Evolutionary conservation across 1,140 invertebrate species (phyloP).

Genomic region (Apis florea): DNA sequence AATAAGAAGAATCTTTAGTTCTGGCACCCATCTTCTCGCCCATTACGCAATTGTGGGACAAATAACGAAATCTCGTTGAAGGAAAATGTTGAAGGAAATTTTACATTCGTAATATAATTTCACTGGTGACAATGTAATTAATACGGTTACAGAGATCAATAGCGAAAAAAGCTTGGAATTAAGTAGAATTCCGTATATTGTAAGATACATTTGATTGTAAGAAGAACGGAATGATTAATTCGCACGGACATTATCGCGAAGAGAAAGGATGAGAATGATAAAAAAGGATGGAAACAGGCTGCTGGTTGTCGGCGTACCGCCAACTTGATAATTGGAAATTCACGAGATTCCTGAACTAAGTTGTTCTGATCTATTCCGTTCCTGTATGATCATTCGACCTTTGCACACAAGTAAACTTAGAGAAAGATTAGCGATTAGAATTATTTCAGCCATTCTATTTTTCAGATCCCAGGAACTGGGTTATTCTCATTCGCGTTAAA

Average conservation of each 20-base stretch:
- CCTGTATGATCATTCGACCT: conserved; percentile 49
- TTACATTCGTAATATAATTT: too few species aligned
- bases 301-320: conserved; percentile 60
- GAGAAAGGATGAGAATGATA: conserved; percentile 27
- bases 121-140: too few species aligned
- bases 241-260: neutral
- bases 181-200: too few species aligned
- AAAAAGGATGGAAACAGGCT: conserved; percentile 54
- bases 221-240: conserved; percentile 56
- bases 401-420: conserved; percentile 31
- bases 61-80: too few species aligned
- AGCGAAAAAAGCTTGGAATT: too few species aligned
- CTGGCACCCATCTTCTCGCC: too few species aligned
- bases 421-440: conserved; percentile 50
- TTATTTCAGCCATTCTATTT: neutral
- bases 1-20: too few species aligned
- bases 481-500: neutral
- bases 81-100: too few species aligned
- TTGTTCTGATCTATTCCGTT: conserved; percentile 69
- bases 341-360: conserved; percentile 75
- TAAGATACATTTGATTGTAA: too few species aligned
- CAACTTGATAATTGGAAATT: conserved; percentile 77
- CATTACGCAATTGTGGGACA: too few species aligned
- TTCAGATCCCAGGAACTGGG: neutral
- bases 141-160: too few species aligned